Conservation (phyloP, 2,113 vertebrate genomes). For the Grammomys dolichurus region DNA sequence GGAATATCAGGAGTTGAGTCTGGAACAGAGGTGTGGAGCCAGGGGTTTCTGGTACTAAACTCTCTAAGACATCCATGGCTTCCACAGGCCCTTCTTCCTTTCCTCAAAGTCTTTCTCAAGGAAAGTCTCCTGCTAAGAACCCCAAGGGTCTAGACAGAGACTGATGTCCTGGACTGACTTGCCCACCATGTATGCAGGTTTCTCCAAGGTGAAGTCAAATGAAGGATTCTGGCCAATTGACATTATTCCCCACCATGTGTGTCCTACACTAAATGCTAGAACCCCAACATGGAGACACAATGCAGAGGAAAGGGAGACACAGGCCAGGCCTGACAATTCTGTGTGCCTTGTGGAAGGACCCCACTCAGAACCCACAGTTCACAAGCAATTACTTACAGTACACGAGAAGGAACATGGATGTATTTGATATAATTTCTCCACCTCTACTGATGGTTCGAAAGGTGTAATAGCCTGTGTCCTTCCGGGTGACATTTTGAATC, state of each 20-base stretch:
- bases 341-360: neutral
- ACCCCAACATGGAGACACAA: neutral
- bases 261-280: neutral
- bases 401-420: accelerated
- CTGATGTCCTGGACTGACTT: neutral
- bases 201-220: neutral
- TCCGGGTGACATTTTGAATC: neutral
- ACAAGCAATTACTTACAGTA: neutral
- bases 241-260: neutral
- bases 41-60: too few species aligned
- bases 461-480: neutral
- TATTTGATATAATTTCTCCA: neutral
- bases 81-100: neutral
- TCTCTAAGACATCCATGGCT: neutral
- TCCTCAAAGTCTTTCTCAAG: neutral
- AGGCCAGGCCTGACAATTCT: neutral
- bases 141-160: neutral
- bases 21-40: neutral
- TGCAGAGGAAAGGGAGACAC: neutral
- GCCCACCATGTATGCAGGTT: too few species aligned
- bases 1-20: too few species aligned
- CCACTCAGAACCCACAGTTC: neutral
- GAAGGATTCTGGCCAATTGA: neutral
- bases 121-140: too few species aligned
- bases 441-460: neutral